Conservation (phyloP, 2,888 invertebrate genomes). For the Plebejus melissa region DNA sequence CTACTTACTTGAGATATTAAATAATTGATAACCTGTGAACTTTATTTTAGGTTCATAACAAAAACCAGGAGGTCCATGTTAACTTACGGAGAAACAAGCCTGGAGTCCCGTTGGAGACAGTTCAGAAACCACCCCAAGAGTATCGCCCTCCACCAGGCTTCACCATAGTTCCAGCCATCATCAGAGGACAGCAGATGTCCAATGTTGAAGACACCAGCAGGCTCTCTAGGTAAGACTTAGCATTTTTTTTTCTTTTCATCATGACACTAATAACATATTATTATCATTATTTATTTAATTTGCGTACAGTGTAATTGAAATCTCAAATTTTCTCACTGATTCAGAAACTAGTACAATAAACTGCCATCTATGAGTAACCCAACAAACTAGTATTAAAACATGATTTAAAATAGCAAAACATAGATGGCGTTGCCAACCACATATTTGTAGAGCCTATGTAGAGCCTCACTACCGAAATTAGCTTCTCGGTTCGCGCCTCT, state of each 20-base stretch:
- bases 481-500: no score
- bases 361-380: not conserved
- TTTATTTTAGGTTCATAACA: slow-evolving; percentile 78
- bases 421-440: not conserved
- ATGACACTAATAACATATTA: not conserved
- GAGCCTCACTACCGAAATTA: not conserved
- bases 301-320: not conserved
- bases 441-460: not conserved
- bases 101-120: slow-evolving; percentile 74
- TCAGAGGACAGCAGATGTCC: slow-evolving; percentile 61
- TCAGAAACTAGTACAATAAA: not conserved
- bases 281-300: not conserved
- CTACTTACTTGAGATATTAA: no score
- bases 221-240: slow-evolving; percentile 55
- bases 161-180: slow-evolving; percentile 76
- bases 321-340: not conserved
- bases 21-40: no score
- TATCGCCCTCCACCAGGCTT: slow-evolving; percentile 82
- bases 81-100: slow-evolving; percentile 82
- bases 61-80: slow-evolving; percentile 83
- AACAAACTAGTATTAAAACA: not conserved
- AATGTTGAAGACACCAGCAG: slow-evolving; percentile 63
- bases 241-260: not conserved
- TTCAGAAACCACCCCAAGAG: slow-evolving; percentile 76
- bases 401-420: not conserved